These are phyloP conservation scores for Bombus vancouverensis DNA, from an alignment of 1,140 invertebrate genomes.

Conservation along the genomic window DNA sequence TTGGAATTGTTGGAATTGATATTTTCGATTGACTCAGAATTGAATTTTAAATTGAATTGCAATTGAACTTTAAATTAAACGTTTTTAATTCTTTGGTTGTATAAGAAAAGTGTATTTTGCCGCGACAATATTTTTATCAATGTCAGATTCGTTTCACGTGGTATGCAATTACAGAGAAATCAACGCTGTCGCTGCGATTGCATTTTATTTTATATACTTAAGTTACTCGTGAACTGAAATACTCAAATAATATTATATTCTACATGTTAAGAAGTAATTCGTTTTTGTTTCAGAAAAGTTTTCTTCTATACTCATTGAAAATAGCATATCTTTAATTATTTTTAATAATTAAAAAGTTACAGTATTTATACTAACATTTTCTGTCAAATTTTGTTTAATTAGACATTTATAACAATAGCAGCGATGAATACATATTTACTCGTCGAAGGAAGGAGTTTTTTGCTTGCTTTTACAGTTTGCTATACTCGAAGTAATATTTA, in stretches of 20 bases:
- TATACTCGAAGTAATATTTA: conserved; percentile 11
- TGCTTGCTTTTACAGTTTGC: neutral
- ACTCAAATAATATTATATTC: neutral
- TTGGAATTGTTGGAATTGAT: neutral
- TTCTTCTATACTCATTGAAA: too few relatives aligned
- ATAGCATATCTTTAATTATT: too few relatives aligned
- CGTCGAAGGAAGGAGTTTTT: neutral
- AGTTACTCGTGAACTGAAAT: neutral
- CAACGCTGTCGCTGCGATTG: neutral
- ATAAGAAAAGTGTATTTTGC: neutral
- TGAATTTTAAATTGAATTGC: too few relatives aligned
- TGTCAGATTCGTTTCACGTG: neutral
- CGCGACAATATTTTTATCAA: neutral
- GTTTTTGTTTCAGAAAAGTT: too few relatives aligned
- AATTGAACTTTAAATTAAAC: too few relatives aligned
- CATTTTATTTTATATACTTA: neutral
- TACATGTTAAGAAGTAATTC: neutral
- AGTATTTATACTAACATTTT: neutral
- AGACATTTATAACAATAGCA: neutral
- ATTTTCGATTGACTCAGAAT: neutral
- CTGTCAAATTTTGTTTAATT: neutral
- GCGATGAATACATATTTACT: neutral
- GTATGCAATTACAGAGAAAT: conserved; percentile 3
- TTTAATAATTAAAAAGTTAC: neutral
- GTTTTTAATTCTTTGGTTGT: too few relatives aligned